Evolutionary conservation across 2,888 invertebrate species (phyloP).

Genomic region (Orthosia gothica): DNA sequence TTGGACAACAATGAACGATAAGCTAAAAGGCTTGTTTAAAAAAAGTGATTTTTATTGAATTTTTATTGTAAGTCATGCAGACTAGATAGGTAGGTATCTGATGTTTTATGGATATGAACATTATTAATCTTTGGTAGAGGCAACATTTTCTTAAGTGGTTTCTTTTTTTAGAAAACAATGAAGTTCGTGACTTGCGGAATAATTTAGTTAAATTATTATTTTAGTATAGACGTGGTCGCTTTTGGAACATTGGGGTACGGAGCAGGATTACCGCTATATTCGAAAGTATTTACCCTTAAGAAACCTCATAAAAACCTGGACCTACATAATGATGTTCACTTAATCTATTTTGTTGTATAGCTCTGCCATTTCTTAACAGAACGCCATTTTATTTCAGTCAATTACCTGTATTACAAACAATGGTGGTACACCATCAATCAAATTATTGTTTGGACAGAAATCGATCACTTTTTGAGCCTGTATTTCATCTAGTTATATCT

Average conservation of each 20-base stretch:
- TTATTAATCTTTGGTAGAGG: neutral
- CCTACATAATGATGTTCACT: neutral
- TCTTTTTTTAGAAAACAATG: neutral
- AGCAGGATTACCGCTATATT: neutral
- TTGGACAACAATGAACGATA: too few relatives aligned
- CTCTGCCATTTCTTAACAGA: conserved; percentile 1
- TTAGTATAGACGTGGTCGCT: too few relatives aligned
- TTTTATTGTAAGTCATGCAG: neutral
- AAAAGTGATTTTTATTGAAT: too few relatives aligned
- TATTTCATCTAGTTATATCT: conserved; percentile 9
- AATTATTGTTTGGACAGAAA: conserved; percentile 22
- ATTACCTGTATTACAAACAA: neutral
- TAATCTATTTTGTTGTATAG: neutral
- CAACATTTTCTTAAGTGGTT: neutral
- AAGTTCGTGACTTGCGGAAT: neutral
- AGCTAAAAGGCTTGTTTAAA: too few relatives aligned
- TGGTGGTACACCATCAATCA: conserved; percentile 32
- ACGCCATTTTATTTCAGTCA: conserved; percentile 16
- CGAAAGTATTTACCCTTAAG: too few relatives aligned
- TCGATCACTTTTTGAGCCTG: conserved; percentile 35
- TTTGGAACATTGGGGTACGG: too few relatives aligned
- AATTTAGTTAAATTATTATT: too few relatives aligned
- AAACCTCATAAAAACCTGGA: neutral
- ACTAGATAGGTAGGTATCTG: neutral
- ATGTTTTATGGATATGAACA: neutral